phyloP scores from a whole-genome alignment of 2,888 invertebrate genomes.

The Nomada hirtipes region DNA sequence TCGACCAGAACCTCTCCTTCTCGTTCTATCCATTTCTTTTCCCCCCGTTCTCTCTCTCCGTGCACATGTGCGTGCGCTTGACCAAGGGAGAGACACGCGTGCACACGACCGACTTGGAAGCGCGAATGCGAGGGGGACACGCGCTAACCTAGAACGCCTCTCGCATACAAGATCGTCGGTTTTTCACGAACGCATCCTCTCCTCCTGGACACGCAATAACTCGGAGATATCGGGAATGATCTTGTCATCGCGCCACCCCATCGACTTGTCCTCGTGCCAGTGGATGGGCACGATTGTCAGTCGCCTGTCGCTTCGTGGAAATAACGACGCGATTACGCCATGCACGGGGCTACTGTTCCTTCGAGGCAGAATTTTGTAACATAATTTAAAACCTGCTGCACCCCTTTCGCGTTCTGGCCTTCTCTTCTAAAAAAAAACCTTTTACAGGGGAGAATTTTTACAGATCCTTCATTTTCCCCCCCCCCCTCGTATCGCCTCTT shows the following conservation, averaged over 20 bases:
- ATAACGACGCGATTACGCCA: background rate
- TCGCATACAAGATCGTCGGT: constrained; percentile 76
- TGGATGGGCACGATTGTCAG: constrained; percentile 8
- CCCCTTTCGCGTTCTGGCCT: too few species aligned
- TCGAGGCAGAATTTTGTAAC: background rate
- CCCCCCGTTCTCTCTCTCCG: background rate
- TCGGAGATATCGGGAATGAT: constrained; percentile 21
- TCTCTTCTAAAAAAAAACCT: too few species aligned
- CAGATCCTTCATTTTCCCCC: background rate
- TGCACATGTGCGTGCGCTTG: constrained; percentile 37
- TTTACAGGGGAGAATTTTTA: too few species aligned
- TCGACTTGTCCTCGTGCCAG: constrained; percentile 6
- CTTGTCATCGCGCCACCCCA: constrained; percentile 14
- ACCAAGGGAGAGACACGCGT: constrained; percentile 31
- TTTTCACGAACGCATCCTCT: constrained; percentile 61
- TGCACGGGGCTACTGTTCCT: background rate
- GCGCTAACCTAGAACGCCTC: constrained; percentile 78
- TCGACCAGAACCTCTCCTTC: constrained; percentile 14
- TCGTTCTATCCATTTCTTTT: constrained; percentile 2
- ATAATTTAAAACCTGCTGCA: too few species aligned
- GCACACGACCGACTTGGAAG: constrained; percentile 51
- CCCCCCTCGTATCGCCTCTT: too few species aligned
- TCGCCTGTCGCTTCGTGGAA: background rate
- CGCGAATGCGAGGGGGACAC: constrained; percentile 73
- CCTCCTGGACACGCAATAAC: constrained; percentile 40